Conservation (phyloP, 2,797 vertebrate genomes). For the Rhodeus uyekii region DNA sequence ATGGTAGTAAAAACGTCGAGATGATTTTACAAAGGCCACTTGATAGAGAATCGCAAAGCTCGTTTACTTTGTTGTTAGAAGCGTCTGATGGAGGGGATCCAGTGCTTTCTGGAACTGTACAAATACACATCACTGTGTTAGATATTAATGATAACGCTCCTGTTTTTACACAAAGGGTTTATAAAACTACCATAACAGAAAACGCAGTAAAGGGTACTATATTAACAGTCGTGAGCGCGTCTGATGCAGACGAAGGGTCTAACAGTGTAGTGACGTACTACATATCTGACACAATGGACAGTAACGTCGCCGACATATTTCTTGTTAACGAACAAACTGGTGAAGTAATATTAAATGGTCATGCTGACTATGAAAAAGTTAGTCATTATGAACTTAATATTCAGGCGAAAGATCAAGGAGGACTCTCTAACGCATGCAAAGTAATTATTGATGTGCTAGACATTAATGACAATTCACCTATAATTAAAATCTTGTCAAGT, state of each 20-base stretch:
- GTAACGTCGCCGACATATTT: slow-evolving; percentile 53
- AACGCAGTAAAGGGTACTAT: slow-evolving; percentile 60
- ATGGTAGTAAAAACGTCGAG: slow-evolving; percentile 66
- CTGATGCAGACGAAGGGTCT: slow-evolving; percentile 66
- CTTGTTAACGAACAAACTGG: slow-evolving; percentile 57
- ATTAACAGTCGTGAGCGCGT: slow-evolving; percentile 64
- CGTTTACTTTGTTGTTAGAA: slow-evolving; percentile 57
- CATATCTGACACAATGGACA: slow-evolving; percentile 55
- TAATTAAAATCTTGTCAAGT: slow-evolving; percentile 75
- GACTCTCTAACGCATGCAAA: slow-evolving; percentile 74
- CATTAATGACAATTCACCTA: slow-evolving; percentile 84
- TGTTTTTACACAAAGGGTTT: slow-evolving; percentile 62
- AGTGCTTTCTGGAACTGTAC: slow-evolving; percentile 66
- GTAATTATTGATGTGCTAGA: slow-evolving; percentile 79
- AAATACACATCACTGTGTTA: slow-evolving; percentile 65
- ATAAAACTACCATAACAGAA: slow-evolving; percentile 67
- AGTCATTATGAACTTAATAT: slow-evolving; percentile 73
- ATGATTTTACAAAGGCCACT: slow-evolving; percentile 70
- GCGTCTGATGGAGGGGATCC: slow-evolving; percentile 70
- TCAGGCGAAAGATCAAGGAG: slow-evolving; percentile 74
- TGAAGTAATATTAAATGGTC: slow-evolving; percentile 48
- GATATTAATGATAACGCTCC: slow-evolving; percentile 74
- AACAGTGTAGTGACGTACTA: slow-evolving; percentile 67
- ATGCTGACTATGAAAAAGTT: slow-evolving; percentile 69
- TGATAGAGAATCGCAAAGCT: slow-evolving; percentile 67